Percentiles rank a stretch among this genome's conserved stretches.
phyloP scores from a whole-genome alignment of 2,797 vertebrate genomes.

The Limnodromus scolopaceus region DNA sequence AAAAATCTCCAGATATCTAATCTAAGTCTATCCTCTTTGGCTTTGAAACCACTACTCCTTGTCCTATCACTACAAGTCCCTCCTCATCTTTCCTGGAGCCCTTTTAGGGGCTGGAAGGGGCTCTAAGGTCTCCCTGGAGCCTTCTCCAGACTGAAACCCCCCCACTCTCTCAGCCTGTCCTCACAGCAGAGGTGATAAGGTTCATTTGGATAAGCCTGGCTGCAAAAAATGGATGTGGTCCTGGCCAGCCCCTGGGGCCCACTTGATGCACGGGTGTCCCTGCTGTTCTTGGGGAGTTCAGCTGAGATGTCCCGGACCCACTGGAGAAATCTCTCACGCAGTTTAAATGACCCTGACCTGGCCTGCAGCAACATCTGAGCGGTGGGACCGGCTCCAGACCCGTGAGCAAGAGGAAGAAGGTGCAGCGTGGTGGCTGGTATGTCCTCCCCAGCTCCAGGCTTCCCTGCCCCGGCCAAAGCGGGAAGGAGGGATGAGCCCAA shows the following conservation, averaged over 20 bases:
- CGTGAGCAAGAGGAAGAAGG: accelerated
- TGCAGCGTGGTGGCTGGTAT: accelerated
- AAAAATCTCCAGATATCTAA: neutral
- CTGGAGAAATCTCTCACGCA: neutral
- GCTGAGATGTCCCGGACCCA: neutral
- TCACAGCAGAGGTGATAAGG: neutral
- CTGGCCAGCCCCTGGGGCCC: neutral
- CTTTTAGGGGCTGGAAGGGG: neutral
- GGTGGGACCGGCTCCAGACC: neutral
- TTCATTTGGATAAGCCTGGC: neutral
- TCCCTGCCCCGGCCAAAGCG: accelerated
- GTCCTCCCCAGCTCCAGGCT: neutral
- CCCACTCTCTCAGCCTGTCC: neutral
- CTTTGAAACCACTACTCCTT: neutral
- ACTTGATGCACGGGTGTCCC: accelerated
- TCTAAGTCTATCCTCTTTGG: neutral
- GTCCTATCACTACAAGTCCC: neutral
- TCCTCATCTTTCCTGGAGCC: neutral
- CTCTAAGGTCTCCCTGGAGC: neutral
- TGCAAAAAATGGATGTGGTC: neutral
- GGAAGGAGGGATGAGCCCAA: neutral
- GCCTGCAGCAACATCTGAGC: accelerated
- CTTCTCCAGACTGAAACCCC: neutral
- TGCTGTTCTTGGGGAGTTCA: neutral
- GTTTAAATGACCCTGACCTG: neutral